A percentile compares a stretch with the other conserved stretches of the same genome.
These are phyloP conservation scores for Diplolepis rosae DNA, from an alignment of 2,888 invertebrate species.

Conservation along the genomic window DNA sequence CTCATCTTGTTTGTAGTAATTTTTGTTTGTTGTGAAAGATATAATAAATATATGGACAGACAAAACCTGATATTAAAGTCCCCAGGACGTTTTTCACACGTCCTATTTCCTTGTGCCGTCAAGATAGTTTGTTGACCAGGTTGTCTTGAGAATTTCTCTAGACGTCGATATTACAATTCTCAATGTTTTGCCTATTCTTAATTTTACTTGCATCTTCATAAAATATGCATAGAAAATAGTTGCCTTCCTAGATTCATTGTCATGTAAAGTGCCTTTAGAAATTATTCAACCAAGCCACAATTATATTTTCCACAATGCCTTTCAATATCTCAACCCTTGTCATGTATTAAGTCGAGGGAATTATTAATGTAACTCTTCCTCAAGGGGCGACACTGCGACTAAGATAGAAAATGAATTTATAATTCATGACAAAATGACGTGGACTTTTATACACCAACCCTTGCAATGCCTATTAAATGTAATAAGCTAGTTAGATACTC, in stretches of 20 bases:
- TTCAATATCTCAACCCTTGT: background rate
- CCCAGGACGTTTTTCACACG: too few relatives aligned
- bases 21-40: too few relatives aligned
- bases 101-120: too few relatives aligned
- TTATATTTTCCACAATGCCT: background rate
- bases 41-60: too few relatives aligned
- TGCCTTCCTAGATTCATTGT: background rate
- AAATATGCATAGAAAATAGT: background rate
- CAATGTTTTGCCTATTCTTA: background rate
- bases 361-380: constrained; percentile 17
- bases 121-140: too few relatives aligned
- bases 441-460: background rate
- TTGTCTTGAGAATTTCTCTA: too few relatives aligned
- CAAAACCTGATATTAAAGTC: too few relatives aligned
- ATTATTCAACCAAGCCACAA: background rate
- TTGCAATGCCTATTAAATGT: background rate
- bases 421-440: constrained; percentile 6
- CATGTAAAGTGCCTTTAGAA: background rate
- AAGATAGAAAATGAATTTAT: background rate
- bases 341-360: background rate
- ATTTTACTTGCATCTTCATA: background rate
- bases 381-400: background rate
- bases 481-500: background rate
- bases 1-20: too few relatives aligned
- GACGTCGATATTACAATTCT: too few relatives aligned